Base-by-base conservation (phyloP, 1,140 invertebrate genomes). In the Dreissena rostriformis region DNA sequence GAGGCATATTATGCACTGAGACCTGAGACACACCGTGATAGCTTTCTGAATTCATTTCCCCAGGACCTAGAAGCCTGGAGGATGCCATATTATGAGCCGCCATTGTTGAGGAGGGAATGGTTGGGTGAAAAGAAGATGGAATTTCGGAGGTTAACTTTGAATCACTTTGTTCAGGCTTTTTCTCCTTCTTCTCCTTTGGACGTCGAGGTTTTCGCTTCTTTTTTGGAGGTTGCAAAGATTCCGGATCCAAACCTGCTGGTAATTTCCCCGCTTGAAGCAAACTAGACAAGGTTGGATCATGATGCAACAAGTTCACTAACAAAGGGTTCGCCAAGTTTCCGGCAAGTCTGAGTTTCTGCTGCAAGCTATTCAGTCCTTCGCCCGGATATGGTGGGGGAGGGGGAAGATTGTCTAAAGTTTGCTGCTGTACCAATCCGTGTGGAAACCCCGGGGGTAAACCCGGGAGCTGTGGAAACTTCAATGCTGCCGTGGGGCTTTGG, bases 271-370 rank as follows among this genome's bases (percentile, higher is more conserved):
- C 86, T 71, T 57, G 81, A 51, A 83, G 82, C 61, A 88, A 78
- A 55, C 78, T 86, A 67, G 75, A 86, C 51, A 89, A 81, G 28
- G 84, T 65, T 14, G 85, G 89, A 71, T 98, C 97, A 91, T 97
- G 98, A 94, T 98, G 97, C 86, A 98, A 94, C 76, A 98, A 93
- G 94, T 98, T 98, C 5, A 98, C 97, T 65, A 98, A 94, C 74
- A 98, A 93, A n/a, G 97, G 97, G 92, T 97, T 98, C 81, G 97
- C 88, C 19, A 88, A 88, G 19, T 89, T 86, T 29, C 85, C 84
- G 65, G 28, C 72, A 49, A 78, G 29, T 19, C 82, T 26, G 24
- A 83, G 39, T 22, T 86, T 79, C 66, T 89, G 84, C 68, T 91
- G 70, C 82, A 88, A 91, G 79, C 89, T 90, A 65, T 88, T 70